These are phyloP conservation scores for Cryptops parisi DNA, from an alignment of 2,888 invertebrate genomes.

Conservation along the genomic window DNA sequence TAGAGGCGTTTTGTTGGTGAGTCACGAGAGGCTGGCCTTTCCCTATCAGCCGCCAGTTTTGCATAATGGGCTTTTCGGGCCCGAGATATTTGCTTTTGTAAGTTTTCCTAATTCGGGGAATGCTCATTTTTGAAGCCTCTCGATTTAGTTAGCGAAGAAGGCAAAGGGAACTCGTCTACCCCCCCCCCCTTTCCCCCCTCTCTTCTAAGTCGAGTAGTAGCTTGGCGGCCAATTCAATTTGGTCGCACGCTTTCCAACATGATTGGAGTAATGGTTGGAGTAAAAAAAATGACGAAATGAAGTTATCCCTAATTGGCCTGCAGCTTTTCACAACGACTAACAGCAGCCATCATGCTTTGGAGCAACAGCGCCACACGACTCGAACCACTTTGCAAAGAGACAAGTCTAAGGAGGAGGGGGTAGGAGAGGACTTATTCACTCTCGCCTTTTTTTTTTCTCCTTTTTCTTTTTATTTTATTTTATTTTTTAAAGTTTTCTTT, in stretches of 20 bases:
- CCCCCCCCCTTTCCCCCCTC: too few relatives aligned
- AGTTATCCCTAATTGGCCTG: conserved; percentile 13
- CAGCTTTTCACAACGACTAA: conserved; percentile 9
- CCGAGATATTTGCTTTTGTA: conserved; percentile 11
- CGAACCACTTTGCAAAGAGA: too few relatives aligned
- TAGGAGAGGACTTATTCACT: too few relatives aligned
- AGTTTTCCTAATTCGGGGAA: conserved; percentile 11
- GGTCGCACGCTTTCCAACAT: background rate
- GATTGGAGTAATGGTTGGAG: conserved; percentile 10
- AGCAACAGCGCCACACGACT: too few relatives aligned
- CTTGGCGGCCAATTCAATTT: background rate
- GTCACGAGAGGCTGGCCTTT: background rate
- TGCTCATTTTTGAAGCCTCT: conserved; percentile 13
- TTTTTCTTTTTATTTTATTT: too few relatives aligned
- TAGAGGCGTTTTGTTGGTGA: too few relatives aligned
- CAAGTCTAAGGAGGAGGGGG: too few relatives aligned
- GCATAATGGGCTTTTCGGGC: background rate
- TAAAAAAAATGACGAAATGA: conserved; percentile 12
- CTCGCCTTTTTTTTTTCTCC: too few relatives aligned
- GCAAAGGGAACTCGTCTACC: too few relatives aligned
- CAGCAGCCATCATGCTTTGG: too few relatives aligned
- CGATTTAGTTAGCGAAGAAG: conserved; percentile 10
- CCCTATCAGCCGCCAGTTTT: background rate
- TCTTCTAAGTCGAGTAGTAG: too few relatives aligned
- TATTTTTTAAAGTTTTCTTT: too few relatives aligned